Conservation (phyloP, 2,113 vertebrate species). For the Dryoscopus gambensis region DNA sequence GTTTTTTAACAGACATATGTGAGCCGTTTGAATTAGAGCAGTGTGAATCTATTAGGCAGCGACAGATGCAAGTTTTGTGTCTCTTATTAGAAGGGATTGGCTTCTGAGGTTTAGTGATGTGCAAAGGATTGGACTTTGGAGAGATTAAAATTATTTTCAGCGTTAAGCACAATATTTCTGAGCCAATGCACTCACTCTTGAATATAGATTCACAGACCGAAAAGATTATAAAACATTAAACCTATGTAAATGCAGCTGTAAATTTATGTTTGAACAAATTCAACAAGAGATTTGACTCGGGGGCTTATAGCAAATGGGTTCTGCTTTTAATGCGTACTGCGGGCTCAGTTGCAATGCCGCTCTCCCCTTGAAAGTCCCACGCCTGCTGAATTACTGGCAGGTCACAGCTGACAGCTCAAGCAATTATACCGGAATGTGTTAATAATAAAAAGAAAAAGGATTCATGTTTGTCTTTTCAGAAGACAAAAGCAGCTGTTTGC, state of each 20-base stretch:
- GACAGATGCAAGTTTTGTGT: conserved; percentile 51
- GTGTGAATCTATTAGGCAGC: conserved; percentile 37
- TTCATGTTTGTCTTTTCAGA: conserved; percentile 44
- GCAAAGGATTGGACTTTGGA: conserved; percentile 66
- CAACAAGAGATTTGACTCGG: conserved; percentile 71
- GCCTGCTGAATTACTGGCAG: conserved; percentile 56
- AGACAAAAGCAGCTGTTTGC: conserved; percentile 65
- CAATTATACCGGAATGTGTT: conserved; percentile 67
- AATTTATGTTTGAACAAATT: conserved; percentile 74
- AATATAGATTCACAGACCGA: conserved; percentile 69
- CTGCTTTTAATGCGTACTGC: not conserved
- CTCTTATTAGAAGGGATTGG: conserved; percentile 62
- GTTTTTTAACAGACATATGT: conserved; percentile 12
- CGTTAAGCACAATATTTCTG: conserved; percentile 64
- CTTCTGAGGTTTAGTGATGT: conserved; percentile 59
- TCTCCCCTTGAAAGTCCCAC: conserved; percentile 56
- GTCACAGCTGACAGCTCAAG: conserved; percentile 71
- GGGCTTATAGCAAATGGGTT: conserved; percentile 66
- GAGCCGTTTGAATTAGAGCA: conserved; percentile 24
- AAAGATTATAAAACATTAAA: conserved; percentile 76
- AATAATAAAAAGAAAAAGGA: conserved; percentile 61
- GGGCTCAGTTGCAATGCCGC: not conserved
- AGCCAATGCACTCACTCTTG: conserved; percentile 58
- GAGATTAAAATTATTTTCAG: conserved; percentile 74
- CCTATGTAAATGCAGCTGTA: conserved; percentile 75